Conservation (phyloP, 1,140 invertebrate genomes). For the Parapsyche elsis region DNA sequence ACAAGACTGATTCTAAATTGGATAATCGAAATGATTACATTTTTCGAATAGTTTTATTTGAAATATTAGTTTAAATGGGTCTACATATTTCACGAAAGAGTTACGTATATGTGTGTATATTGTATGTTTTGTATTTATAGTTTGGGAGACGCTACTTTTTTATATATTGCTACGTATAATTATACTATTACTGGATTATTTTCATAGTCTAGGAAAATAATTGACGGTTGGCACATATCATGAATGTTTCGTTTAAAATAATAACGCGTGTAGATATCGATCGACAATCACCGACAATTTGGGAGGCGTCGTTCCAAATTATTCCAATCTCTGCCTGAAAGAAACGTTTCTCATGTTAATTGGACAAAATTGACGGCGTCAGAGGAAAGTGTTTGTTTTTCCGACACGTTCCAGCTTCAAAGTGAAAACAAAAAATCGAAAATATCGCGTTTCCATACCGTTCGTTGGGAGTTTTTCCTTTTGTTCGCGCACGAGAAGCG, state of each 20-base stretch:
- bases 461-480: constrained; percentile 15
- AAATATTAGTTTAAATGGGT: too few species aligned
- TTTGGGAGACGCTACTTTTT: not conserved
- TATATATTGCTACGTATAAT: not conserved
- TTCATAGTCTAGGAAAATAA: not conserved
- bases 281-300: not conserved
- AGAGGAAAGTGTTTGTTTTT: constrained; percentile 34
- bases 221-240: not conserved
- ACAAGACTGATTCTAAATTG: too few species aligned
- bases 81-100: too few species aligned
- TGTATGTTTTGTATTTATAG: too few species aligned
- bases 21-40: too few species aligned
- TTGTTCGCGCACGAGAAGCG: too few species aligned
- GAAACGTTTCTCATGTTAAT: constrained; percentile 30
- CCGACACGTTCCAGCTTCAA: constrained; percentile 3
- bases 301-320: not conserved
- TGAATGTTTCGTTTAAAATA: not conserved
- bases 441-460: too few species aligned
- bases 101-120: too few species aligned
- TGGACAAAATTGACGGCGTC: constrained; percentile 33
- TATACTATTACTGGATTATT: not conserved
- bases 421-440: too few species aligned
- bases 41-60: too few species aligned
- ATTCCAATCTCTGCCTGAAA: constrained; percentile 6
- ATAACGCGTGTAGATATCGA: not conserved